Percentiles rank a stretch among this genome's conserved stretches.
These are phyloP conservation scores for Erythrolamprus reginae DNA, from an alignment of 2,113 vertebrate genomes.

Conservation along the genomic window DNA sequence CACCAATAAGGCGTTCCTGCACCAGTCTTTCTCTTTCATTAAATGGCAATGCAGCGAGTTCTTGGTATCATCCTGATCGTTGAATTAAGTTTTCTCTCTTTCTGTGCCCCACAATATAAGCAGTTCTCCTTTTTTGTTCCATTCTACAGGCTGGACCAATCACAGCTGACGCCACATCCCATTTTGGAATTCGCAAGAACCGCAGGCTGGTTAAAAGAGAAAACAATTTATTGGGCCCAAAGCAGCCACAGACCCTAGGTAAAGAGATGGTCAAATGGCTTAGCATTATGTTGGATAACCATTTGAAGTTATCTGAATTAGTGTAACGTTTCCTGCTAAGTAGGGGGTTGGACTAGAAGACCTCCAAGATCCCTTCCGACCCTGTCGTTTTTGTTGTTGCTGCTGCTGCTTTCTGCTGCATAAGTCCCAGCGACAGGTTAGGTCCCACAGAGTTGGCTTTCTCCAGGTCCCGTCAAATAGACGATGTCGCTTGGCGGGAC, in stretches of 20 bases:
- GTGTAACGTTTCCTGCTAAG: no score
- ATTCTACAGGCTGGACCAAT: slow-evolving; percentile 39
- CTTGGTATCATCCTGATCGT: not conserved
- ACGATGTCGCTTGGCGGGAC: no score
- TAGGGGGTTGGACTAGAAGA: no score
- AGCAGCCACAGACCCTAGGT: slow-evolving; percentile 20
- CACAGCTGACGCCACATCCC: slow-evolving; percentile 24
- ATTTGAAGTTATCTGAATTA: no score
- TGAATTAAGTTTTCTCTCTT: not conserved
- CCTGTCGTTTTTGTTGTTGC: no score
- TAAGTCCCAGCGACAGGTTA: no score
- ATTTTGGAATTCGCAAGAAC: not conserved
- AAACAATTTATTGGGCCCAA: not conserved
- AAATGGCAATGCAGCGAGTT: not conserved
- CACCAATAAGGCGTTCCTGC: not conserved
- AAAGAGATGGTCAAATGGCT: slow-evolving; percentile 8
- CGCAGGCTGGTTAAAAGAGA: not conserved
- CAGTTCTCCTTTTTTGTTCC: not conserved
- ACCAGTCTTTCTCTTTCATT: not conserved
- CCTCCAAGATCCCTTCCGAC: no score
- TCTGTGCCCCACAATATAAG: slow-evolving; percentile 2
- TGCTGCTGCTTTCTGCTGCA: no score
- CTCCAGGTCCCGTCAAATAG: no score
- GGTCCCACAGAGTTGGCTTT: no score
- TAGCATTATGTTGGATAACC: not conserved